Conservation (phyloP, 1,140 invertebrate species). For the Drosophila insularis region DNA sequence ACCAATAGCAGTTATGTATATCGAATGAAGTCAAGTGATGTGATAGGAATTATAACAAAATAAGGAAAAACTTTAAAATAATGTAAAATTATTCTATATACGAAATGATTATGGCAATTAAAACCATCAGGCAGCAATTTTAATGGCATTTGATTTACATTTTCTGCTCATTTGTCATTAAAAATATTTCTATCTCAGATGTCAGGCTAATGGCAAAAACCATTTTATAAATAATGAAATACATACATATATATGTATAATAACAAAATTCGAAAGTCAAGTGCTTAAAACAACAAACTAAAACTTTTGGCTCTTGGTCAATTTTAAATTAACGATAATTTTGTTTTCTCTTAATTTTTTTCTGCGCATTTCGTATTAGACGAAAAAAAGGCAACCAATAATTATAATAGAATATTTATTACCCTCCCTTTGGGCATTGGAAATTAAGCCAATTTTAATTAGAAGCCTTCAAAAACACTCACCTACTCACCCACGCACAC, state of each 20-base stretch:
- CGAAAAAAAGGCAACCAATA: conserved; percentile 13
- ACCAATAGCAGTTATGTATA: not conserved
- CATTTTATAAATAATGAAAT: not conserved
- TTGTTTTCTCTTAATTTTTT: conserved; percentile 9
- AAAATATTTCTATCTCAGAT: conserved; percentile 60
- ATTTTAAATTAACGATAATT: not conserved
- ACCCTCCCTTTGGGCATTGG: conserved; percentile 40
- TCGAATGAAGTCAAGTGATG: not conserved
- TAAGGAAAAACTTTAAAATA: not conserved
- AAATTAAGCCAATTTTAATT: conserved; percentile 76
- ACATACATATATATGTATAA: not conserved
- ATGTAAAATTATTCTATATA: not conserved
- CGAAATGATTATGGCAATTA: conserved; percentile 49
- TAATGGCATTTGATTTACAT: conserved; percentile 75
- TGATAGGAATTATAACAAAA: not conserved
- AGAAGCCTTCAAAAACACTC: conserved; percentile 18
- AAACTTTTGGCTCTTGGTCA: not conserved
- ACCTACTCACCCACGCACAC: not conserved
- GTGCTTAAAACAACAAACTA: not conserved
- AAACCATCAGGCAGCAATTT: conserved; percentile 52
- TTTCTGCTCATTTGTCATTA: conserved; percentile 73
- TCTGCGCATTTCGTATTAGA: not conserved
- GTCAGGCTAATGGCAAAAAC: conserved; percentile 52
- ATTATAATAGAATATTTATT: conserved; percentile 55
- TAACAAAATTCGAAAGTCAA: not conserved